phyloP scores from a whole-genome alignment of 2,113 vertebrate species.

The Tupaia chinensis region DNA sequence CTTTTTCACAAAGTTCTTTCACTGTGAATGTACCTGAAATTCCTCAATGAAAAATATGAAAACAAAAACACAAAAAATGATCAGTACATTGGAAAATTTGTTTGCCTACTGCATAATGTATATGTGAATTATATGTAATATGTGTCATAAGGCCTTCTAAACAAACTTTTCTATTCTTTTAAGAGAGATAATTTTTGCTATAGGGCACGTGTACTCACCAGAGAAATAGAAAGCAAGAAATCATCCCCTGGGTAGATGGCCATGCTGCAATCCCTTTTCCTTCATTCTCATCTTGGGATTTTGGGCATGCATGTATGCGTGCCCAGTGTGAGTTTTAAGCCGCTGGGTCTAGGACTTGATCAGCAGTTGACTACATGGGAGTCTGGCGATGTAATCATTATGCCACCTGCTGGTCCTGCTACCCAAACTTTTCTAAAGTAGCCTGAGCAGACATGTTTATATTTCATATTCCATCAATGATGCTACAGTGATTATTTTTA shows the following conservation, averaged over 20 bases:
- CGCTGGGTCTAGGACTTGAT: too few relatives aligned
- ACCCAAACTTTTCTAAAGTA: not conserved
- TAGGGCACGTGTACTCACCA: too few relatives aligned
- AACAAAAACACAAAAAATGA: conserved; percentile 22
- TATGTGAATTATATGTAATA: not conserved
- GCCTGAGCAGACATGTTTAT: not conserved
- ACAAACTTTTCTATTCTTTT: not conserved
- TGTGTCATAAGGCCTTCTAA: not conserved
- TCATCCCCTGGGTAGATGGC: too few relatives aligned
- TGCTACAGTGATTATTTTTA: conserved; percentile 6
- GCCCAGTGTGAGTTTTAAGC: too few relatives aligned
- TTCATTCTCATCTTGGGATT: too few relatives aligned
- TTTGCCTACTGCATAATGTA: not conserved
- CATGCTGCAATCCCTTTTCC: too few relatives aligned
- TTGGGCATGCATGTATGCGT: too few relatives aligned
- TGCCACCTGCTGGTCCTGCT: too few relatives aligned
- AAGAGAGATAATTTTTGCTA: too few relatives aligned
- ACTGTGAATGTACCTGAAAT: not conserved
- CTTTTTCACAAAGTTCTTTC: not conserved
- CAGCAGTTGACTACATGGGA: too few relatives aligned
- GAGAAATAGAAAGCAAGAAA: too few relatives aligned
- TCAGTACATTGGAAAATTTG: not conserved
- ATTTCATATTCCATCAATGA: not conserved
- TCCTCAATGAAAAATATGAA: not conserved
- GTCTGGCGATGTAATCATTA: too few relatives aligned